These are phyloP conservation scores for Pitangus sulphuratus DNA, from an alignment of 2,797 vertebrate species.

Conservation along the genomic window DNA sequence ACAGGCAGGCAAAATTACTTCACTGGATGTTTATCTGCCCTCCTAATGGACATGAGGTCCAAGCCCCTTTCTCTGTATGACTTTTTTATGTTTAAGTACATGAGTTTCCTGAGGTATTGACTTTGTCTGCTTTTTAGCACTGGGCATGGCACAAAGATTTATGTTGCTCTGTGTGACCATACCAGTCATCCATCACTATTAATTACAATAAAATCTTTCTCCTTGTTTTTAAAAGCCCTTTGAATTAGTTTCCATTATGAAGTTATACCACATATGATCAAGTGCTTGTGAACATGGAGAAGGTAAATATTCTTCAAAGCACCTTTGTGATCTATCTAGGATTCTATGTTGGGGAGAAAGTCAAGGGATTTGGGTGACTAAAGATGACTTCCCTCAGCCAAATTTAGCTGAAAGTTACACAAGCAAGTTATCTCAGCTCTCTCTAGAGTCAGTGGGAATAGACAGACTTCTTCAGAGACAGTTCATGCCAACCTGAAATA, in stretches of 20 bases:
- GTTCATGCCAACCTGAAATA: not conserved
- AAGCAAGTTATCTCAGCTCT: not conserved
- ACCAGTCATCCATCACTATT: constrained; percentile 70
- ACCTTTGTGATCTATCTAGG: not conserved
- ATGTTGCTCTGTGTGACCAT: constrained; percentile 53
- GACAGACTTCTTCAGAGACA: not conserved
- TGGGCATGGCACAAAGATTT: constrained; percentile 66
- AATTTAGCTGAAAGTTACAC: not conserved
- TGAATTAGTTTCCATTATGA: constrained; percentile 70
- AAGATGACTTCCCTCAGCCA: not conserved
- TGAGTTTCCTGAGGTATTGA: constrained; percentile 13
- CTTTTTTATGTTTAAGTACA: constrained; percentile 2
- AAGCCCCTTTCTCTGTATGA: not conserved
- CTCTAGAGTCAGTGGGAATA: not conserved
- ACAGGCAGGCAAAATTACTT: constrained; percentile 39
- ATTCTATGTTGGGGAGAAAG: not conserved
- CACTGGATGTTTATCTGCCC: not conserved
- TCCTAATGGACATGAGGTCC: constrained; percentile 39
- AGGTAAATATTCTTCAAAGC: not conserved
- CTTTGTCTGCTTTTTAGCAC: constrained; percentile 35
- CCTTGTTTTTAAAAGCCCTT: constrained; percentile 74
- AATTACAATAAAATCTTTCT: constrained; percentile 76
- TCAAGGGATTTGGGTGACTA: not conserved
- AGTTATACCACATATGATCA: constrained; percentile 56
- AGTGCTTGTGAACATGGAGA: constrained; percentile 34